Evolutionary conservation across 2,113 vertebrate species (phyloP).

Genomic region (Microcebus jonahi): DNA sequence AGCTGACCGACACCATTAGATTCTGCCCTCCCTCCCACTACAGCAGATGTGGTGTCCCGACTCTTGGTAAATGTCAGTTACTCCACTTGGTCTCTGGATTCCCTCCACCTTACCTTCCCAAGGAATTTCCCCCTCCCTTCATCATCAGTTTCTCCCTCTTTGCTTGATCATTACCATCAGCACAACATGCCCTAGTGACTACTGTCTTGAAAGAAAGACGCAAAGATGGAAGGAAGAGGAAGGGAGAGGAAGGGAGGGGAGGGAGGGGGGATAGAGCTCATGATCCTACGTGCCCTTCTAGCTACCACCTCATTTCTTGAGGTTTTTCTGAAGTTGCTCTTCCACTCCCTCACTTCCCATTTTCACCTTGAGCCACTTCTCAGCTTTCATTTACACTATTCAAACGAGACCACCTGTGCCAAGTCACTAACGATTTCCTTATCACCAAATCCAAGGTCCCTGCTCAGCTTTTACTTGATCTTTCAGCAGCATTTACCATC

Average conservation of each 20-base stretch:
- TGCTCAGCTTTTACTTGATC: background rate
- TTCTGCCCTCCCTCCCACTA: background rate
- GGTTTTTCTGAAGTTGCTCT: background rate
- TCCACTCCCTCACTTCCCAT: background rate
- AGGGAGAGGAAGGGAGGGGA: background rate
- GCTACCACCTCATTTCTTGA: background rate
- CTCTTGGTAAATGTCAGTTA: background rate
- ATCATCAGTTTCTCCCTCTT: background rate
- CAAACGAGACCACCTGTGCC: background rate
- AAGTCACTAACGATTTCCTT: background rate
- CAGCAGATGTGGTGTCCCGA: background rate
- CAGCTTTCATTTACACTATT: background rate
- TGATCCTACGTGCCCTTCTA: background rate
- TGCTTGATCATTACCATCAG: background rate
- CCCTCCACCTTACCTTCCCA: background rate
- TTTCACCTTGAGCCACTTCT: background rate
- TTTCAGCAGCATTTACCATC: too few relatives aligned
- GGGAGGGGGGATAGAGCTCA: too few relatives aligned
- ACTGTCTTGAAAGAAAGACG: background rate
- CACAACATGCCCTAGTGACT: background rate
- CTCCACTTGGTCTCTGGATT: background rate
- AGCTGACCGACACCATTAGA: background rate
- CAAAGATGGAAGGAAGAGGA: background rate
- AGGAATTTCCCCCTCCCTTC: background rate
- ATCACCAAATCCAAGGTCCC: background rate